Percentiles rank a stretch among this genome's conserved stretches.
Conservation (phyloP, 2,888 invertebrate genomes). For the Pocota personata region DNA sequence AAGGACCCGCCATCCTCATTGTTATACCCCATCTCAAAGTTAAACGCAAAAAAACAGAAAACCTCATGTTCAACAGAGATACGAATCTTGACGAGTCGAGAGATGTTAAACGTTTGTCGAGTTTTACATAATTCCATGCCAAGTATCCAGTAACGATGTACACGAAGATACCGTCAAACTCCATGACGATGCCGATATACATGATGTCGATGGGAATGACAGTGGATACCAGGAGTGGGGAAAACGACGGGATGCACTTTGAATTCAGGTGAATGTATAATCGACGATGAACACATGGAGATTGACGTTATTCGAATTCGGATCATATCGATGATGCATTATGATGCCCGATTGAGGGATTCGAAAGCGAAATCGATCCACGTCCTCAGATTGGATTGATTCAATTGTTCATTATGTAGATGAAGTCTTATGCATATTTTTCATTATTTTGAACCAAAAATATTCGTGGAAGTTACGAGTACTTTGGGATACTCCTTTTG, state of each 20-base stretch:
- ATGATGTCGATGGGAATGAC: conserved; percentile 11
- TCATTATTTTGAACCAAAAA: conserved; percentile 25
- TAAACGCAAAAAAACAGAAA: conserved; percentile 24
- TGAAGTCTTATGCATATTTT: conserved; percentile 15
- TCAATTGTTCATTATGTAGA: conserved; percentile 66
- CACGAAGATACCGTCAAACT: conserved; percentile 57
- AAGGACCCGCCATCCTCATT: conserved; percentile 44
- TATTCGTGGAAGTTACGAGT: conserved; percentile 50
- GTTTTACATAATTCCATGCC: conserved; percentile 67
- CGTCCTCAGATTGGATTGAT: conserved; percentile 58
- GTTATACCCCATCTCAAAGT: conserved; percentile 43
- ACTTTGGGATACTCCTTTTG: conserved; percentile 29
- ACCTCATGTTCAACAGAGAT: conserved; percentile 42
- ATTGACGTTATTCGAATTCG: conserved; percentile 43
- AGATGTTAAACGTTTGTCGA: conserved; percentile 66
- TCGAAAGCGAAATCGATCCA: conserved; percentile 63
- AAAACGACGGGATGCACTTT: conserved; percentile 36
- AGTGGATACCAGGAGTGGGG: neutral
- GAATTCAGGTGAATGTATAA: conserved; percentile 58
- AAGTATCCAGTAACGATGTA: conserved; percentile 53
- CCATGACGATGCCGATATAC: conserved; percentile 41
- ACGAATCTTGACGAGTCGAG: conserved; percentile 57
- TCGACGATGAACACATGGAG: conserved; percentile 48
- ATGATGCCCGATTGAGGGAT: conserved; percentile 54
- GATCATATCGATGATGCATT: conserved; percentile 65